Conservation (phyloP, 2,888 invertebrate species). For the Drosophila maculinotata region DNA sequence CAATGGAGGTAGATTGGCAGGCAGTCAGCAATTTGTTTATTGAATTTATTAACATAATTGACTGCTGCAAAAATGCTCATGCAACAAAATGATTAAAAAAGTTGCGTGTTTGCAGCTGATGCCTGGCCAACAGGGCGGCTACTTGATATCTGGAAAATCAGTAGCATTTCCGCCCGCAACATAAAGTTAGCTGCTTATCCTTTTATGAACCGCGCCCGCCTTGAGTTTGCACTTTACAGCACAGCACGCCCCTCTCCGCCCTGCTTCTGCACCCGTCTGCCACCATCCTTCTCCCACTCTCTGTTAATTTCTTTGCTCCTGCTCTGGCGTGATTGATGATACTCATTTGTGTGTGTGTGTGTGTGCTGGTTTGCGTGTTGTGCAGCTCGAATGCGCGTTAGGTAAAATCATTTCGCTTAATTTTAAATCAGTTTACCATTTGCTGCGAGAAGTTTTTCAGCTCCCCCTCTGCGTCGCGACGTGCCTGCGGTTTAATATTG, state of each 20-base stretch:
- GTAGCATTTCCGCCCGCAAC: constrained; percentile 30
- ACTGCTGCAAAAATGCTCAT: constrained; percentile 43
- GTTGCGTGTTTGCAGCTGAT: constrained; percentile 56
- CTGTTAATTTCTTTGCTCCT: constrained; percentile 3
- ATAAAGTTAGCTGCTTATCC: constrained; percentile 65
- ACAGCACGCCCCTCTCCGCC: no score
- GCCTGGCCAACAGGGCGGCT: constrained; percentile 32
- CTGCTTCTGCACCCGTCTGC: no score
- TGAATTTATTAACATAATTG: constrained; percentile 77
- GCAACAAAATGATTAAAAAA: constrained; percentile 54
- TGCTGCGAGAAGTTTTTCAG: constrained; percentile 44
- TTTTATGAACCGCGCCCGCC: constrained; percentile 31
- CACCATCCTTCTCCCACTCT: constrained; percentile 1
- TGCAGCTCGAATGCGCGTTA: constrained; percentile 34
- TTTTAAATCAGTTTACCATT: constrained; percentile 79
- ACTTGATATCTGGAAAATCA: constrained; percentile 56
- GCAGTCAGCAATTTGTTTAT: constrained; percentile 56
- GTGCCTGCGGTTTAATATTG: constrained; percentile 64
- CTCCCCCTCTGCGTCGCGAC: constrained; percentile 15
- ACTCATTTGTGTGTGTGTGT: constrained; percentile 62
- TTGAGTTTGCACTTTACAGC: constrained; percentile 5
- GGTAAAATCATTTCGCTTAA: constrained; percentile 76
- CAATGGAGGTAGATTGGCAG: constrained; percentile 23
- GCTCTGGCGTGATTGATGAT: constrained; percentile 70
- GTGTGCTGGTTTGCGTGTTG: constrained; percentile 18